Base-by-base conservation (phyloP, 2,113 vertebrate genomes). In the Corvus moneduloides region DNA sequence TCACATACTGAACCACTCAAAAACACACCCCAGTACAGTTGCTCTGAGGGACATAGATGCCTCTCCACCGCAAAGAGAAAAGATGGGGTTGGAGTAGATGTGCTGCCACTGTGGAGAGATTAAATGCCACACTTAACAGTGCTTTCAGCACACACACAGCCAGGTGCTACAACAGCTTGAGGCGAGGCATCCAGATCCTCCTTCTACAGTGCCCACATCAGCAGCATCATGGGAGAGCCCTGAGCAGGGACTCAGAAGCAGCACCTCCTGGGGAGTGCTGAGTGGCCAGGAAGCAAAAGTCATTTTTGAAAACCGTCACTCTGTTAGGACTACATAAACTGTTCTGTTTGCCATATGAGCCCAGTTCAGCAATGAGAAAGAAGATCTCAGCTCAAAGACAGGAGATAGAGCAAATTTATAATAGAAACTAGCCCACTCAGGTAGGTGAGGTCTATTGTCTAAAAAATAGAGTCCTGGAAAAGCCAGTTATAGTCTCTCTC, bases 11-110 rank as follows among this genome's bases (percentile, higher is more conserved):
- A 79, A 26, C 46, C 22, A 18, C 43, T 28, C 71, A 55, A 13
- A 0, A 1, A 13, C 1, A 0, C 21, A 46, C 85, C 71, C 49
- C 35, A 37, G 1, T 11, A 22, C n/a, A 44, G 43, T 1, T 2
- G 1, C 16, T 59, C 41, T 72, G 43, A 24, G 19, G 32, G 46
- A 77, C 41, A 68, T 67, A 80, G 43, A 69, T 22, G 24, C 9
- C 49, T 62, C n/a, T 44, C 51, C 59, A 9, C 3, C 44, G 39
- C 79, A 46, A 83, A 87, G 23, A 17, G 44, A 41, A 79, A 66
- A 85, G 58, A 79, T 19, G 23, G 21, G 37, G 37, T 43, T 77
- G 46, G 15, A 58, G 37, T 8, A 78, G 39, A 68, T 9, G 3
- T 21, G 35, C 18, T 77, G 46, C 67, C 46, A 12, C 49, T 55